A percentile compares a stretch with the other conserved stretches of the same genome.
Evolutionary conservation across 53 echinoderm and acorn worm genomes (phyloP).

Genomic region (Luidia sarsii): DNA sequence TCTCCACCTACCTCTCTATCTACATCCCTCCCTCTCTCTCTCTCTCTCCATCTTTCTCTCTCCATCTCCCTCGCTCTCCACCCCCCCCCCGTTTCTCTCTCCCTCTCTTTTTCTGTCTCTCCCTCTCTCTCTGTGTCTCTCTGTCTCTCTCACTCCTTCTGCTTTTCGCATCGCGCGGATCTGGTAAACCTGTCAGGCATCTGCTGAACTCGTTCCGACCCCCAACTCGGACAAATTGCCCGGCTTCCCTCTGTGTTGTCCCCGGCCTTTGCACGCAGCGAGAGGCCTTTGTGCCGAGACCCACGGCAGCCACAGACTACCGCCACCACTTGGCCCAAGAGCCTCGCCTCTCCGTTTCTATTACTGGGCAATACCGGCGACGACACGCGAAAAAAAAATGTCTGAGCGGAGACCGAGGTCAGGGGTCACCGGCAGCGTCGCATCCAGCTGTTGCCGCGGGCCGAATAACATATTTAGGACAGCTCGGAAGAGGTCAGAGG

Average conservation of each 20-base stretch:
- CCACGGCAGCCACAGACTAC: no score
- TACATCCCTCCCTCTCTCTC: no score
- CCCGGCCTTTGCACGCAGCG: no score
- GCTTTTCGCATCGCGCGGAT: constrained; percentile 31
- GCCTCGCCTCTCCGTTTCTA: constrained; percentile 18
- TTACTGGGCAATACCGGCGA: constrained; percentile 9
- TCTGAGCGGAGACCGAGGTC: constrained; percentile 35
- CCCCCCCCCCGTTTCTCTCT: no score
- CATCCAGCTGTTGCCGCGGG: constrained; percentile 43
- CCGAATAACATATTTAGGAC: constrained; percentile 13
- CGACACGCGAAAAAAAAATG: no score
- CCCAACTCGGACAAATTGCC: constrained; percentile 57
- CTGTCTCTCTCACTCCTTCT: constrained; percentile 4
- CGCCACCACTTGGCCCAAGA: no score
- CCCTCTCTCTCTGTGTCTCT: no score
- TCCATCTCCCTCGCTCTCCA: no score
- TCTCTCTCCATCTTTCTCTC: no score
- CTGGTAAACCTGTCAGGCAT: constrained; percentile 55
- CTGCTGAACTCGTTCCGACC: constrained; percentile 51
- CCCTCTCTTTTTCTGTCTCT: no score
- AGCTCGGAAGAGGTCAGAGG: constrained; percentile 20
- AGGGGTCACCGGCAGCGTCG: constrained; percentile 21
- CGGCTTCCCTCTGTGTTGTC: constrained; percentile 40
- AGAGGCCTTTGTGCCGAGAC: constrained; percentile 39
- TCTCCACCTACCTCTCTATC: no score